Base-by-base conservation (phyloP, 2,797 vertebrate species). In the Cirrhinus mrigala region DNA sequence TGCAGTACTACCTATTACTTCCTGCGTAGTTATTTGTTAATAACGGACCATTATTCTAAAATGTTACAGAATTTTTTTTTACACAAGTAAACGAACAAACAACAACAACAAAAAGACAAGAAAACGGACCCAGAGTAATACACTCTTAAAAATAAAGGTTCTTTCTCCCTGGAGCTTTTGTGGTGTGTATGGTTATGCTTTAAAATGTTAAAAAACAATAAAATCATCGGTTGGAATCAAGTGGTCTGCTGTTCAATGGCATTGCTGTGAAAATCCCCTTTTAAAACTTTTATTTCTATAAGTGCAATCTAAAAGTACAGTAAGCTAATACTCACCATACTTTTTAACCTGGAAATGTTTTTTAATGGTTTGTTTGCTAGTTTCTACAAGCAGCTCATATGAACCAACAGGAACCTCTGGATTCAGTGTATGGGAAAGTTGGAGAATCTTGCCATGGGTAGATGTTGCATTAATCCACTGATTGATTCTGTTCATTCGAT, bases 261-360 rank as follows among this genome's bases (percentile, higher is more conserved):
- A 46, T 10, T 3, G 11, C 40, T 46, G 18, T 54, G 9, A 29
- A 75, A 33, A 11, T 2, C 18, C n/a, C 6, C 22, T 75, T 75
- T 18, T 46, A 16, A 20, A 70, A 70, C 37, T 6, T 46, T 46
- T 46, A 46, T 73, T 73, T 48, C 48, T 5, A 50, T 27, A 22
- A 48, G 24, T 46, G 2, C 2, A 46, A 4, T 54, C 11, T 37
- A 3, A 22, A 66, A 68, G 15, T 37, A 37, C 33, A 5, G 33
- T 14, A 52, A 50, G 44, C 3, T 62, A 46, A 4, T 16, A 84
- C 79, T 82, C 69, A 89, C 89, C 87, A 69, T 90, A 69, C 77
- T 87, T 58, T 66, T 89, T 60, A 68, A 90, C 87, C 18, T 74
- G 33, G 77, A 90, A 87, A 0, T 12, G 0, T 29, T 87, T 62